Percentiles rank a stretch among this genome's conserved stretches.
Evolutionary conservation across 2,888 invertebrate species (phyloP).

Genomic region (Bedellia somnulentella): DNA sequence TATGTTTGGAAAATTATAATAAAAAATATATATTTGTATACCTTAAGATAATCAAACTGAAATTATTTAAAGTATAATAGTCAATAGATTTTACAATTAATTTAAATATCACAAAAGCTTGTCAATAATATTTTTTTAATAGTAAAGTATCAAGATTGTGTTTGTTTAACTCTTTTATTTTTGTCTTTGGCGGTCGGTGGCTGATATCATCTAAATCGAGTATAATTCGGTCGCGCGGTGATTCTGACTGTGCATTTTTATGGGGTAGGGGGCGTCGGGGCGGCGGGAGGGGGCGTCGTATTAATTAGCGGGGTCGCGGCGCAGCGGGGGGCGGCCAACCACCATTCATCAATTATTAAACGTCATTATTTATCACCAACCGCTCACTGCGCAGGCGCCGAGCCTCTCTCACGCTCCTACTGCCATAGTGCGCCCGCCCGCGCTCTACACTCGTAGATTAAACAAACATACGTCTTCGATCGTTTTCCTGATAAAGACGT

Average conservation of each 20-base stretch:
- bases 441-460: conserved; percentile 19
- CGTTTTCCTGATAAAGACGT: conserved; percentile 30
- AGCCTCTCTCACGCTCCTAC: conserved; percentile 10
- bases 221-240: conserved; percentile 16
- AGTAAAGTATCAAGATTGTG: no score
- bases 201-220: conserved; percentile 27
- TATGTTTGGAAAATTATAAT: no score
- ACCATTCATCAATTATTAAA: conserved; percentile 48
- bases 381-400: no score
- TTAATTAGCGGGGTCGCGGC: conserved; percentile 30
- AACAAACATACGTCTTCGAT: conserved; percentile 17
- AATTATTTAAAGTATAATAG: no score
- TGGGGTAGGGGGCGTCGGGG: not conserved
- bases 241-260: no score
- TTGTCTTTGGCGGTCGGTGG: conserved; percentile 1
- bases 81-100: no score
- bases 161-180: no score
- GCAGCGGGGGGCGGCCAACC: conserved; percentile 3
- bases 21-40: no score
- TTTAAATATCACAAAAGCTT: no score
- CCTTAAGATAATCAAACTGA: no score
- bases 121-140: no score
- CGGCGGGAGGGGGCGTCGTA: conserved; percentile 15
- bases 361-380: conserved; percentile 41
- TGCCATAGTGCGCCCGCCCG: conserved; percentile 7